phyloP scores from a whole-genome alignment of 2,113 vertebrate genomes.

The Ceyx margarethae region DNA sequence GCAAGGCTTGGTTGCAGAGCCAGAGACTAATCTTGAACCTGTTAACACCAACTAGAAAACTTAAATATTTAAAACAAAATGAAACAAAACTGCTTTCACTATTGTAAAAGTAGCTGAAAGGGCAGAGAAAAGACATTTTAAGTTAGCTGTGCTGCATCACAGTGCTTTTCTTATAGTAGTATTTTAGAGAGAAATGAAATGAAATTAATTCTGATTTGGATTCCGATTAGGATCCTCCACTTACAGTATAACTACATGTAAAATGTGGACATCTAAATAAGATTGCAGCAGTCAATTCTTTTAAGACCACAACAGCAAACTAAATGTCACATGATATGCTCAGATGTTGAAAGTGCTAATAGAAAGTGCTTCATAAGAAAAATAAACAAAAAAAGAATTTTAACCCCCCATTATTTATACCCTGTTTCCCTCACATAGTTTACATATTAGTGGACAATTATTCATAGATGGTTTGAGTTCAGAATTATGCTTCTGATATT shows the following conservation, averaged over 20 bases:
- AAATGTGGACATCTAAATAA: not conserved
- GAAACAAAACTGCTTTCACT: not conserved
- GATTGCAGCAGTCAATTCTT: not conserved
- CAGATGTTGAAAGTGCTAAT: not conserved
- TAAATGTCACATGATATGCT: not conserved
- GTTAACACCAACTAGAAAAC: not conserved
- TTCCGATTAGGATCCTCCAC: not conserved
- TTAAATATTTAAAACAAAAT: not conserved
- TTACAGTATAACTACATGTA: not conserved
- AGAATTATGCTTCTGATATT: not conserved
- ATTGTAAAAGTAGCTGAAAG: not conserved
- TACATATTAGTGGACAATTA: not conserved
- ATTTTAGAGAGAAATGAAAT: not conserved
- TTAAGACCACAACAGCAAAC: not conserved
- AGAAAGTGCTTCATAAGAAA: not conserved
- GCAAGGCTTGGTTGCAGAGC: not conserved
- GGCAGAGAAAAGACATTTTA: not conserved
- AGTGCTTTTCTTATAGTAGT: not conserved
- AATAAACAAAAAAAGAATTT: not conserved
- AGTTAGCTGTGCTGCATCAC: not conserved
- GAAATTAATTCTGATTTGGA: not conserved
- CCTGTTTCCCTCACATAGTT: not conserved
- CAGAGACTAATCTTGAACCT: not conserved
- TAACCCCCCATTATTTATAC: not conserved
- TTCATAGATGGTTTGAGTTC: not conserved